Percentiles rank a stretch among this genome's conserved stretches.
Evolutionary conservation across 2,888 invertebrate species (phyloP).

Genomic region (Osmoderma eremita): DNA sequence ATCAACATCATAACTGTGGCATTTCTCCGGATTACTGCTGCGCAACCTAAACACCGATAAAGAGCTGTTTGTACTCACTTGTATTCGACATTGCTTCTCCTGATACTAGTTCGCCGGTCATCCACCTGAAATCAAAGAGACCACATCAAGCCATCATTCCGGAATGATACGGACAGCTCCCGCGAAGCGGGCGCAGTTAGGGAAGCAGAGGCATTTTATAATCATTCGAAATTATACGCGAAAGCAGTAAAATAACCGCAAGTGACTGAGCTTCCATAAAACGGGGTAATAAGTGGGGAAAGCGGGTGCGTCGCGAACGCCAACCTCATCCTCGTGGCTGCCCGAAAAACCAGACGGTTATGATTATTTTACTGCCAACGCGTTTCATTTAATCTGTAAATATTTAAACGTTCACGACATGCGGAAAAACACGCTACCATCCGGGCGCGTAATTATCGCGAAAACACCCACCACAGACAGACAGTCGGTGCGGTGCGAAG

Average conservation of each 20-base stretch:
- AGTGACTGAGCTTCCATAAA: slow-evolving; percentile 46
- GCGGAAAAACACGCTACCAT: slow-evolving; percentile 33
- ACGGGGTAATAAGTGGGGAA: slow-evolving; percentile 45
- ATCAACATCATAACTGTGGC: too few species aligned
- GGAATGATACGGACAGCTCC: slow-evolving; percentile 49
- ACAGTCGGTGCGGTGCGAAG: neutral
- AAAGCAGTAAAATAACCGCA: slow-evolving; percentile 48
- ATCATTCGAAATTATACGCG: slow-evolving; percentile 47
- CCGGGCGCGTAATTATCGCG: slow-evolving; percentile 30
- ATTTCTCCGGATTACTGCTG: too few species aligned
- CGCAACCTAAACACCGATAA: slow-evolving; percentile 12
- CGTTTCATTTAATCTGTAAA: slow-evolving; percentile 31
- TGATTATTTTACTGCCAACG: slow-evolving; percentile 41
- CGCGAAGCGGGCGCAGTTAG: neutral
- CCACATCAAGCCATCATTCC: slow-evolving; percentile 55
- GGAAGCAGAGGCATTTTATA: slow-evolving; percentile 47
- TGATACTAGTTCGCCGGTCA: slow-evolving; percentile 57
- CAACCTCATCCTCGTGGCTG: neutral
- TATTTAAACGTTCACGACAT: slow-evolving; percentile 32
- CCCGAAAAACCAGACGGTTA: slow-evolving; percentile 37
- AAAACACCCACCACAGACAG: slow-evolving; percentile 1
- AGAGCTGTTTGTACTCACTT: slow-evolving; percentile 54
- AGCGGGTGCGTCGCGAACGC: neutral
- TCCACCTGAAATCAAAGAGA: slow-evolving; percentile 61
- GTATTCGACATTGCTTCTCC: slow-evolving; percentile 56